Base-by-base conservation (phyloP, 2,797 vertebrate species). In the Microchirus variegatus region DNA sequence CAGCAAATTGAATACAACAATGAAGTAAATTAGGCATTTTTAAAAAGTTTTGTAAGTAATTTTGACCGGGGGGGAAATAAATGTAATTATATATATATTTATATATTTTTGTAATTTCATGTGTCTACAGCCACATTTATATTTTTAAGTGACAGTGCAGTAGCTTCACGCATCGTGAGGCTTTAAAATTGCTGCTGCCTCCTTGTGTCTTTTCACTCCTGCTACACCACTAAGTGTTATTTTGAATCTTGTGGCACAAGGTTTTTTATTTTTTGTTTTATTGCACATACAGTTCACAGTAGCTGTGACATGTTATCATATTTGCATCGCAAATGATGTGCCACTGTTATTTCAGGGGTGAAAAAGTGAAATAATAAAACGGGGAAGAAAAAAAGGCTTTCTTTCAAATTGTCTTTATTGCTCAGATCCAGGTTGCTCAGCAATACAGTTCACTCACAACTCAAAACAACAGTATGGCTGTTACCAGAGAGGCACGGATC, bases 371-470 rank as follows among this genome's bases (percentile, higher is more conserved):
- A 61, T 43, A 67, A 71, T 50, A 59, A 70, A 74, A 73, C 5
- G 7, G 8, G 52, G 62, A 12, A 0, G 10, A 6, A 1, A 19
- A 41, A 3, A 54, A 38, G 44, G 11, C 0, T 59, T 65, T 56
- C 78, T 89, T 87, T 87, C 85, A 89, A 90, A 90, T 90, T 82
- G 81, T 91, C 86, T 92, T 94, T 94, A 94, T 94, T 94, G 91
- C 93, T 94, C 90, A 90, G 90, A 91, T 93, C 91, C 91, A 92
- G 90, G 90, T 92, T 91, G 89, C 89, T 93, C 89, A 90, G 87
- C 91, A 92, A 91, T 93, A 92, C 89, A 92, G 87, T 91, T 91
- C 88, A 91, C 84, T 91, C 90, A 90, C 85, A 90, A 88, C 89
- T 93, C 82, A 91, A 91, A 90, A 91, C 81, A 85, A 88, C 82